These are phyloP conservation scores for Danionella cerebrum DNA, from an alignment of 2,113 vertebrate species.

Conservation along the genomic window DNA sequence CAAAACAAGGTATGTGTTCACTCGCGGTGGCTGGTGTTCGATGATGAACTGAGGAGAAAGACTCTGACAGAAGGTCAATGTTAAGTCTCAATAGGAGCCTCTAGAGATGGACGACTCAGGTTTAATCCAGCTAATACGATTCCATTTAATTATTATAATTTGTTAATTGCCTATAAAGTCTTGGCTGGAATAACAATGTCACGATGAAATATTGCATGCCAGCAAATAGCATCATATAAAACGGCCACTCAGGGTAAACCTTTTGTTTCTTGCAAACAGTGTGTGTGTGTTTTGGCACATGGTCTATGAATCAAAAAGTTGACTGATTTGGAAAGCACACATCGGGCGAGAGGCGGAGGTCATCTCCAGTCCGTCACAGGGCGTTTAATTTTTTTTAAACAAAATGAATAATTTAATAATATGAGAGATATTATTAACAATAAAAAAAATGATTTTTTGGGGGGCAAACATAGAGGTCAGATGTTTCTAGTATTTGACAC, in stretches of 20 bases:
- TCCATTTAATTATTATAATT: slow-evolving; percentile 21
- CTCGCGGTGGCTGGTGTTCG: neutral
- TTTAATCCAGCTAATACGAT: neutral
- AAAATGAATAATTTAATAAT: no score
- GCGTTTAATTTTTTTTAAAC: no score
- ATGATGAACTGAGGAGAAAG: neutral
- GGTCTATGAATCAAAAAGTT: no score
- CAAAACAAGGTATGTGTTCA: slow-evolving; percentile 28
- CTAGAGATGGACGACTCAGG: neutral
- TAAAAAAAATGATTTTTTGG: no score
- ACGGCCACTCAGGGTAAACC: neutral
- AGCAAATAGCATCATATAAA: neutral
- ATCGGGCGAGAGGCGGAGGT: no score
- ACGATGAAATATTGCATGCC: slow-evolving; percentile 6
- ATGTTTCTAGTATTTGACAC: no score
- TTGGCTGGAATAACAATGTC: neutral
- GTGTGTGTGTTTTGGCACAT: neutral
- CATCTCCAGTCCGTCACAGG: no score
- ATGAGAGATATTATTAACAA: no score
- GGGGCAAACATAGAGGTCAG: no score
- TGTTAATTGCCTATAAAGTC: slow-evolving; percentile 26
- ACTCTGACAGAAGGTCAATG: neutral
- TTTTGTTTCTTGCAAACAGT: neutral
- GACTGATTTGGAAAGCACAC: no score
- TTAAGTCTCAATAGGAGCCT: neutral